These are phyloP conservation scores for Atethmia centrago DNA, from an alignment of 2,888 invertebrate species.

Conservation along the genomic window DNA sequence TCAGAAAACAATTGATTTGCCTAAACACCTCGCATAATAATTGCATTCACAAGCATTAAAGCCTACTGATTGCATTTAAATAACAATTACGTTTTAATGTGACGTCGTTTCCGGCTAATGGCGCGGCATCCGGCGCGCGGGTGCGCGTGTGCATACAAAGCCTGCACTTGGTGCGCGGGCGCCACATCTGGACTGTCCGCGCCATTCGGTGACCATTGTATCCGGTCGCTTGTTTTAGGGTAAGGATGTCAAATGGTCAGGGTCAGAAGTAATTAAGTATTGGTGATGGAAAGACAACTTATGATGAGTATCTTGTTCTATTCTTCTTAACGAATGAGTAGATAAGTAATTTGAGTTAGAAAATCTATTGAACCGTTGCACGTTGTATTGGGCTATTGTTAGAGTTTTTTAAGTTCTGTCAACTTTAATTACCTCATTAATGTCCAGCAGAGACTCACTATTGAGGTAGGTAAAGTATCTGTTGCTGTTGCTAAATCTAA, in stretches of 20 bases:
- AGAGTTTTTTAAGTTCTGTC: neutral
- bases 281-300: neutral
- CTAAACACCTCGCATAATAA: conserved; percentile 59
- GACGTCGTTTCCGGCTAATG: conserved; percentile 78
- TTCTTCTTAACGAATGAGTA: neutral
- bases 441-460: too few relatives aligned
- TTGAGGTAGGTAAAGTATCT: neutral
- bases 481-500: neutral
- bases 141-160: conserved; percentile 82
- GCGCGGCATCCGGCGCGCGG: conserved; percentile 76
- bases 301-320: neutral
- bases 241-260: conserved; percentile 49
- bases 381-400: neutral
- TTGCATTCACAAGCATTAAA: conserved; percentile 59
- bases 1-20: conserved; percentile 55
- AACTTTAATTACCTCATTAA: too few relatives aligned
- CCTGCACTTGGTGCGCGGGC: conserved; percentile 71
- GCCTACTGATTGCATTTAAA: conserved; percentile 78
- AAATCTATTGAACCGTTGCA: neutral
- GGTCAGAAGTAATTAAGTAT: conserved; percentile 20
- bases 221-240: conserved; percentile 60
- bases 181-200: conserved; percentile 76
- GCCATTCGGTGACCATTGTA: conserved; percentile 60
- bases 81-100: conserved; percentile 83
- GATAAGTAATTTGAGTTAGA: neutral